Evolutionary conservation across 2,888 invertebrate species (phyloP).

Genomic region (Pharmacophagus antenor): DNA sequence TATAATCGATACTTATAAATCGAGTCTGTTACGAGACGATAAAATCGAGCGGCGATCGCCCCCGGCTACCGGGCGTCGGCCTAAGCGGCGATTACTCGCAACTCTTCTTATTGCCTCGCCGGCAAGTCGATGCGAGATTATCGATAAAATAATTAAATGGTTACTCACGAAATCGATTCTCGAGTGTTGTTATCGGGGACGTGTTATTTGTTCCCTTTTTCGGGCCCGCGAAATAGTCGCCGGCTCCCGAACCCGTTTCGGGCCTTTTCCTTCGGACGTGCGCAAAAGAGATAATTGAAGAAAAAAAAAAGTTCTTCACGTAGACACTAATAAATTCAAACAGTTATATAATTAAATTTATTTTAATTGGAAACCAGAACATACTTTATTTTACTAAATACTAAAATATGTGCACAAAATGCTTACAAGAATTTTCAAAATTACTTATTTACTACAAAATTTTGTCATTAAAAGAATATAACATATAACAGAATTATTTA

Average conservation of each 20-base stretch:
- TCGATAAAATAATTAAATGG: conserved; percentile 82
- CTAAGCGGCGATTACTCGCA: conserved; percentile 78
- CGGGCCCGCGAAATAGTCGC: conserved; percentile 59
- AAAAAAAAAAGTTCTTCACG: no score
- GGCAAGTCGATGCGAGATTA: conserved; percentile 74
- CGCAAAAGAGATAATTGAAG: neutral
- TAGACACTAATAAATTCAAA: no score
- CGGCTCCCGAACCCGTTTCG: conserved; percentile 36
- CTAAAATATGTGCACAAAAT: no score
- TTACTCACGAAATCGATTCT: conserved; percentile 81
- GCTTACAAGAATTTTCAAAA: no score
- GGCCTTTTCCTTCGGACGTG: conserved; percentile 12
- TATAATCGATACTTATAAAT: conserved; percentile 81
- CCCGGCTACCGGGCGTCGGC: conserved; percentile 77
- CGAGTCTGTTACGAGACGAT: conserved; percentile 79
- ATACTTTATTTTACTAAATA: no score
- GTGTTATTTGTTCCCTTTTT: conserved; percentile 74
- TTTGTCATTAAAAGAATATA: no score
- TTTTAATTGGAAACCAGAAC: no score
- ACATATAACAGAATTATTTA: no score
- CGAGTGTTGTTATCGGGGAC: conserved; percentile 77
- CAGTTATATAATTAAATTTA: no score
- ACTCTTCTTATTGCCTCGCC: conserved; percentile 69
- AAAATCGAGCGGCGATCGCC: conserved; percentile 74
- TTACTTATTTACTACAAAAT: no score